These are phyloP conservation scores for Aphrocallistes beatrix DNA, from an alignment of 37 sponge, comb jelly and placozoan species.

Conservation along the genomic window DNA sequence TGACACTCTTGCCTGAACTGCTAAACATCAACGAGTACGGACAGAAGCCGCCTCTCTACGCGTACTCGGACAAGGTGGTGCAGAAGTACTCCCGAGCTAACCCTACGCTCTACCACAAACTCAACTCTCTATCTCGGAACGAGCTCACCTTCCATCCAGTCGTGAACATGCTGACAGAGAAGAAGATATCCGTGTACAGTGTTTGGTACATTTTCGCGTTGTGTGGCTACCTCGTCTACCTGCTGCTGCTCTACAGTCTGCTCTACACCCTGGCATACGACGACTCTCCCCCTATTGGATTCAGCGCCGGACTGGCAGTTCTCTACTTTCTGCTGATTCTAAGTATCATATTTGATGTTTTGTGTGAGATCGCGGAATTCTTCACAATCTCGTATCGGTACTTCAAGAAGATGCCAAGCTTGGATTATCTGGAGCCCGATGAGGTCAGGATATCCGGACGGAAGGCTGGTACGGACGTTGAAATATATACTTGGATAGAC, in stretches of 20 bases:
- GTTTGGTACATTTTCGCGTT: neutral
- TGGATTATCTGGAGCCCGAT: neutral
- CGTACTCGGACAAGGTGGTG: neutral
- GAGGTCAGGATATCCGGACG: neutral
- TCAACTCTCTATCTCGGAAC: neutral
- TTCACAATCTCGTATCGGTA: neutral
- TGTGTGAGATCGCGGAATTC: neutral
- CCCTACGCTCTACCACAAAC: constrained; percentile 11
- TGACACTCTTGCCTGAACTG: neutral
- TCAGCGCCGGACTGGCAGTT: neutral
- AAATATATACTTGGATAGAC: neutral
- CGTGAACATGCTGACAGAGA: neutral
- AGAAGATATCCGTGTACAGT: constrained; percentile 3
- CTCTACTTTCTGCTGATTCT: neutral
- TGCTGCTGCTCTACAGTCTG: neutral
- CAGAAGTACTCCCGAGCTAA: neutral
- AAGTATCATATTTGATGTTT: neutral
- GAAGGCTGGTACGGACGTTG: constrained; percentile 16
- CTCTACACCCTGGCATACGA: neutral
- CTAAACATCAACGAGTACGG: constrained; percentile 14
- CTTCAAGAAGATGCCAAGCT: constrained; percentile 9
- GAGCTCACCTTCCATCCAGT: neutral
- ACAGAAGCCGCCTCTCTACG: neutral
- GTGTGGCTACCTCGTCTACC: neutral
- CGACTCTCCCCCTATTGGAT: neutral